Evolutionary conservation across 2,797 vertebrate genomes (phyloP).

Genomic region (Phaenicophaeus curvirostris): DNA sequence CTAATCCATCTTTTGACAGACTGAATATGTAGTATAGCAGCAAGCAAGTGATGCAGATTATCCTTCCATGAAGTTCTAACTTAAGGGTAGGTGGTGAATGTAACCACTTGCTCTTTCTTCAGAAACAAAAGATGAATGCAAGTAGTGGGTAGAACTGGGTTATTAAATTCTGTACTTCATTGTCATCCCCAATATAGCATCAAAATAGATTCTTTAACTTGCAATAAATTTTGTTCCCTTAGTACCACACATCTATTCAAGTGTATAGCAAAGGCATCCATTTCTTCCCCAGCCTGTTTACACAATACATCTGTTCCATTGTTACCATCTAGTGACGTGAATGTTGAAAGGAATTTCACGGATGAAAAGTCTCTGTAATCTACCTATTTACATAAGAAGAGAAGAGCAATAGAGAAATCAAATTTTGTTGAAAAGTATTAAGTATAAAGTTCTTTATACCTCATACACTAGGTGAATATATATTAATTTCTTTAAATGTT

Average conservation of each 20-base stretch:
- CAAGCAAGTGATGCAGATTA: neutral
- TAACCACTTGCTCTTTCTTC: neutral
- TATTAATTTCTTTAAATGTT: neutral
- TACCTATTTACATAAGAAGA: neutral
- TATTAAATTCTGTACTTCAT: neutral
- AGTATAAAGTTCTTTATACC: neutral
- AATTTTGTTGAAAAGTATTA: neutral
- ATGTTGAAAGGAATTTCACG: neutral
- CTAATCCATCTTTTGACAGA: neutral
- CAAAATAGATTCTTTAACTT: neutral
- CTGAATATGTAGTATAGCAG: neutral
- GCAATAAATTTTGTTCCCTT: neutral
- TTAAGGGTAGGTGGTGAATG: neutral
- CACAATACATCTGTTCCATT: neutral
- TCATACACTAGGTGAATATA: neutral
- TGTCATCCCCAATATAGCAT: neutral
- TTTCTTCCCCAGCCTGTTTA: neutral
- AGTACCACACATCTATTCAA: neutral
- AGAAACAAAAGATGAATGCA: neutral
- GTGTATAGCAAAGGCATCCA: neutral
- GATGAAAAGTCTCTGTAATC: neutral
- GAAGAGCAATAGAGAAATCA: neutral
- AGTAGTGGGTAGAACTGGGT: neutral
- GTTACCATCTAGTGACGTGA: neutral
- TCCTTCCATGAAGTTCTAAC: neutral